Evolutionary conservation across 2,113 vertebrate genomes (phyloP), one percentile per base, ranked within the genome.

Genomic region (Toxotes chatareus): DNA sequence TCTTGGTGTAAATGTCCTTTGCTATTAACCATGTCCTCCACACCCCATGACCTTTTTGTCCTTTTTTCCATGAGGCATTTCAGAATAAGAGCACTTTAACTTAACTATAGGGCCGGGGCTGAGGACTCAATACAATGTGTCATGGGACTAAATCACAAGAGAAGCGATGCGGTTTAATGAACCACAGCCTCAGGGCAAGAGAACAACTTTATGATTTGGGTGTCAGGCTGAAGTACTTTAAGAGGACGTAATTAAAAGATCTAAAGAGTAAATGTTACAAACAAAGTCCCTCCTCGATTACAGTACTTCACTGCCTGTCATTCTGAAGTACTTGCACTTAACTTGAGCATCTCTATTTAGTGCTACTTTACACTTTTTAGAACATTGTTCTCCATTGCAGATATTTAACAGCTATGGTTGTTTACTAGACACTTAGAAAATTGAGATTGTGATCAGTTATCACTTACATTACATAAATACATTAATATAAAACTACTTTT

Each of bases 121-220:
- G 67, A 84, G 64, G 73, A 80, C 21, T 53, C 61, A 49, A 89
- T 86, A 74, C 27, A 27, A 27, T 85, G 85, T 84, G 83, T 93
- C 92, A 93, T 91, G 91, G 80, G 92, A 90, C 92, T 81, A 77
- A 86, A 91, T 90, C 92, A 93, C 90, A 90, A 92, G 90, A 90
- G 90, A 32, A 83, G 88, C 60, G 19, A 73, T 84, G 85, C 67
- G 70, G 66, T 84, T 89, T 81, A 80, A 87, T 87, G 87, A 90
- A 86, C 11, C 55, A 3, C 21, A 0, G 82, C 91, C 88, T 78
- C 60, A 1, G 73, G 88, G 79, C 82, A 2, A 55, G 21, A 74
- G 31, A 78, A 23, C 64, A 84, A 89, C 70, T 89, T 86, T 5
- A 17, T 57, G 81, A 80, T 74, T 77, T 4, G 53, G 42, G 63